Evolutionary conservation across 2,797 vertebrate genomes (phyloP).

Genomic region (Gambusia yucatana): DNA sequence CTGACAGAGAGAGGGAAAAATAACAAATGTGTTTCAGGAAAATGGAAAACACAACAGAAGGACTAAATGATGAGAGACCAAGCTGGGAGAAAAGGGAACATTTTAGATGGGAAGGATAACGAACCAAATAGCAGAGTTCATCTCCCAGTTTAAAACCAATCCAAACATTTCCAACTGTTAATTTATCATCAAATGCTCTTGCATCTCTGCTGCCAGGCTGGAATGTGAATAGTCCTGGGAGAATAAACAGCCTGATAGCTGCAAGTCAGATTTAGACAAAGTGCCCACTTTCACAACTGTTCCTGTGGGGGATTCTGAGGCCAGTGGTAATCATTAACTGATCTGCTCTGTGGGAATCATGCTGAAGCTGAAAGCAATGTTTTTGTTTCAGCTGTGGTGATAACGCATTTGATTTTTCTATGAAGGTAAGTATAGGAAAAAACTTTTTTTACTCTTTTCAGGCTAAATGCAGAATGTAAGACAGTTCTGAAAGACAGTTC

Average conservation of each 20-base stretch:
- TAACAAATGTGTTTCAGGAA: slow-evolving; percentile 22
- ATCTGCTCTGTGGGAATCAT: slow-evolving; percentile 23
- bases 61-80: slow-evolving; percentile 10
- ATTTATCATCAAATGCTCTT: slow-evolving; percentile 69
- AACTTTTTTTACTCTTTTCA: slow-evolving; percentile 33
- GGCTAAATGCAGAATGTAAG: slow-evolving; percentile 32
- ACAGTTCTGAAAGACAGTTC: slow-evolving; percentile 29
- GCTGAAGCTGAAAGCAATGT: slow-evolving; percentile 43
- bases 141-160: slow-evolving; percentile 54
- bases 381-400: slow-evolving; percentile 4
- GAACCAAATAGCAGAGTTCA: slow-evolving; percentile 53
- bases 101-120: slow-evolving; percentile 29
- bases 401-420: background rate
- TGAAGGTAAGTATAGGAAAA: background rate
- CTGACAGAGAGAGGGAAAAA: slow-evolving; percentile 37
- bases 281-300: slow-evolving; percentile 44
- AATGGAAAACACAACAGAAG: slow-evolving; percentile 10
- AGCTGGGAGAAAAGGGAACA: slow-evolving; percentile 18
- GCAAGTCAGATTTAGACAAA: slow-evolving; percentile 61
- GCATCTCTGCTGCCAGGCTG: slow-evolving; percentile 52
- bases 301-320: slow-evolving; percentile 22
- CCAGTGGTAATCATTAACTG: slow-evolving; percentile 64
- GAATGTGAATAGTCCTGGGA: slow-evolving; percentile 50
- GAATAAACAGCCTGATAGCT: slow-evolving; percentile 69
- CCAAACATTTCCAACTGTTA: slow-evolving; percentile 50